Conservation (phyloP, 1,140 invertebrate species). For the Plodia interpunctella region DNA sequence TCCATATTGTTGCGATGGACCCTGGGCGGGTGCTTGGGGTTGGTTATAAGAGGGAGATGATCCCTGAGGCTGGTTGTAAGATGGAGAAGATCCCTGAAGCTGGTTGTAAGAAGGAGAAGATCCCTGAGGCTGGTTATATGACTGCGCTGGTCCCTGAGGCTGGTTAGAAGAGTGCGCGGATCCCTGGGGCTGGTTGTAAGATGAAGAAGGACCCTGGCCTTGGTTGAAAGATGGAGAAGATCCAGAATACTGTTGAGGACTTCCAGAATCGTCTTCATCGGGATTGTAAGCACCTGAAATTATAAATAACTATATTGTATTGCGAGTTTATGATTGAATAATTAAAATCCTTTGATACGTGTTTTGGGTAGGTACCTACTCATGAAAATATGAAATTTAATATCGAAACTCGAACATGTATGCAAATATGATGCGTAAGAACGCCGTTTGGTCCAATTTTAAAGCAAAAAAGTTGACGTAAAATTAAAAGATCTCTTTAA, state of each 20-base stretch:
- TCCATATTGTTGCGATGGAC: conserved; percentile 13
- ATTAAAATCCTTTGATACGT: too few relatives aligned
- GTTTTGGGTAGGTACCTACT: too few relatives aligned
- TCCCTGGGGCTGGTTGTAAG: conserved; percentile 20
- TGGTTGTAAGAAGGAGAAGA: background rate
- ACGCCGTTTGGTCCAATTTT: too few relatives aligned
- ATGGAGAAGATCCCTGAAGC: background rate
- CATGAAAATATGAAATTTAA: too few relatives aligned
- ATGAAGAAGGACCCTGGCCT: conserved; percentile 4
- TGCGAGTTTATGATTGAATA: too few relatives aligned
- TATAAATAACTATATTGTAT: background rate
- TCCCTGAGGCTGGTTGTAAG: conserved; percentile 6
- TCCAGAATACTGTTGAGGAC: conserved; percentile 18
- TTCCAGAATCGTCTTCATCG: conserved; percentile 42
- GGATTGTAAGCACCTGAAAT: conserved; percentile 58
- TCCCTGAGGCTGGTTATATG: conserved; percentile 5
- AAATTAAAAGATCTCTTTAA: too few relatives aligned
- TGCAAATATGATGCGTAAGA: too few relatives aligned
- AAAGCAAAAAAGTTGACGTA: too few relatives aligned
- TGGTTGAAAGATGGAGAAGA: conserved; percentile 9
- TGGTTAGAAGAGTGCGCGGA: conserved; percentile 11
- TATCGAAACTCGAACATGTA: too few relatives aligned
- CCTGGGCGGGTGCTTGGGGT: conserved; percentile 6
- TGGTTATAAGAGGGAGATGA: background rate
- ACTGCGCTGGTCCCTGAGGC: conserved; percentile 15